Conservation (phyloP, 2,888 invertebrate species). For the Gnatocerus cornutus region DNA sequence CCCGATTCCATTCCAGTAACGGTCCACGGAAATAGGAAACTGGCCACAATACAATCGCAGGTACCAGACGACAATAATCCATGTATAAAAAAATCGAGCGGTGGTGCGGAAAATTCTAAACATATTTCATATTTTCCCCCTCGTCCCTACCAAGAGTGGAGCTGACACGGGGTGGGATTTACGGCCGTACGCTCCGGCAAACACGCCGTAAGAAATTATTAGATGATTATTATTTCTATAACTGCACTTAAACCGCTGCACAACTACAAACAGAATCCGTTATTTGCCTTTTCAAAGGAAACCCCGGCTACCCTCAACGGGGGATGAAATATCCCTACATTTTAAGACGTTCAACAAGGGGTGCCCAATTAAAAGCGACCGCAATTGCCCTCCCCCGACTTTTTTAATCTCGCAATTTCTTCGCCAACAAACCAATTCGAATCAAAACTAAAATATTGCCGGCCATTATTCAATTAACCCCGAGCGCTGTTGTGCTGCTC, state of each 20-base stretch:
- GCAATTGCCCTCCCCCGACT: slow-evolving; percentile 23
- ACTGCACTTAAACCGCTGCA: slow-evolving; percentile 41
- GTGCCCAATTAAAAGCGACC: slow-evolving; percentile 35
- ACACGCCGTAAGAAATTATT: slow-evolving; percentile 45
- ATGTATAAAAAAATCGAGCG: slow-evolving; percentile 46
- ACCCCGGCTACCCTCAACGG: slow-evolving; percentile 1
- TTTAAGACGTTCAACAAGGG: slow-evolving; percentile 23
- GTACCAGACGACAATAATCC: slow-evolving; percentile 47
- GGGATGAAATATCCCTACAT: slow-evolving; percentile 16
- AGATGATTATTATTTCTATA: slow-evolving; percentile 49
- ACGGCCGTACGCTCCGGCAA: slow-evolving; percentile 42
- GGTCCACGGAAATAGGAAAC: slow-evolving; percentile 26
- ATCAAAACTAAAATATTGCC: slow-evolving; percentile 42
- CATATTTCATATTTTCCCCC: slow-evolving; percentile 33
- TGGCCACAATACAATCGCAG: slow-evolving; percentile 43
- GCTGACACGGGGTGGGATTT: slow-evolving; percentile 45
- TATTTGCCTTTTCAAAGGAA: slow-evolving; percentile 35
- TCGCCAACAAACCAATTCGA: slow-evolving; percentile 36
- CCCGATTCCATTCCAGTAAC: slow-evolving; percentile 31
- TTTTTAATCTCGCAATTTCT: slow-evolving; percentile 33
- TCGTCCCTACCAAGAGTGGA: slow-evolving; percentile 21
- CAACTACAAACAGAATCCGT: slow-evolving; percentile 43
- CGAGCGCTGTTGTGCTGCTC: slow-evolving; percentile 4
- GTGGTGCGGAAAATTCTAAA: slow-evolving; percentile 46
- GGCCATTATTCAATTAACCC: slow-evolving; percentile 42